Evolutionary conservation across 1,140 invertebrate genomes (phyloP).

Genomic region (Zaprionus camerounensis): DNA sequence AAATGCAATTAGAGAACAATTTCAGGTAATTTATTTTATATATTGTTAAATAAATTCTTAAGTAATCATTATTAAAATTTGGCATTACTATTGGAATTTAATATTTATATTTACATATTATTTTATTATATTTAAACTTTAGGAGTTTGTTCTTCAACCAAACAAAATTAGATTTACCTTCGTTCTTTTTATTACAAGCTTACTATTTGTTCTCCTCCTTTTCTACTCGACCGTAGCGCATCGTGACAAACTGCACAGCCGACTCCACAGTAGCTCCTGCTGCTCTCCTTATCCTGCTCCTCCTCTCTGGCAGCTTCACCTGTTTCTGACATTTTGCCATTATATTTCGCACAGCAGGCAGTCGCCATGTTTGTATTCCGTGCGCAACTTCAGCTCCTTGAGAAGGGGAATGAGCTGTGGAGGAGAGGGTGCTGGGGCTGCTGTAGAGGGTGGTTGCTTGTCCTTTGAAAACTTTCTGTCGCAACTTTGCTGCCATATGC

Average conservation of each 20-base stretch:
- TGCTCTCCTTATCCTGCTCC: neutral
- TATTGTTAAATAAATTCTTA: no score
- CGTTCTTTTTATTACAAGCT: neutral
- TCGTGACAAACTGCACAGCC: neutral
- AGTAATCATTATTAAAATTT: neutral
- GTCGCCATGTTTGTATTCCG: conserved; percentile 66
- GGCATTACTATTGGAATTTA: neutral
- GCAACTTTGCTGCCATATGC: conserved; percentile 45
- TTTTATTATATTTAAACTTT: neutral
- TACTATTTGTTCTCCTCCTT: neutral
- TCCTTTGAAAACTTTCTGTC: neutral
- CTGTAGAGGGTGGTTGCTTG: neutral
- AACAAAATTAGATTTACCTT: neutral
- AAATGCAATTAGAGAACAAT: no score
- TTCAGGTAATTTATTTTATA: no score
- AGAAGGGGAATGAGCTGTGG: neutral
- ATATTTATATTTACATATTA: no score
- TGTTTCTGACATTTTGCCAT: conserved; percentile 78
- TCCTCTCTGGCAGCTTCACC: conserved; percentile 44
- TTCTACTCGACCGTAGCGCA: neutral
- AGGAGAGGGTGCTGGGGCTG: neutral
- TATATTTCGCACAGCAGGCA: conserved; percentile 70
- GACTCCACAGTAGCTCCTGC: neutral
- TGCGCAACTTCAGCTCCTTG: neutral
- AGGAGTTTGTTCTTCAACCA: neutral